Evolutionary conservation across 2,113 vertebrate species (phyloP).

Genomic region (Labrus mixtus): DNA sequence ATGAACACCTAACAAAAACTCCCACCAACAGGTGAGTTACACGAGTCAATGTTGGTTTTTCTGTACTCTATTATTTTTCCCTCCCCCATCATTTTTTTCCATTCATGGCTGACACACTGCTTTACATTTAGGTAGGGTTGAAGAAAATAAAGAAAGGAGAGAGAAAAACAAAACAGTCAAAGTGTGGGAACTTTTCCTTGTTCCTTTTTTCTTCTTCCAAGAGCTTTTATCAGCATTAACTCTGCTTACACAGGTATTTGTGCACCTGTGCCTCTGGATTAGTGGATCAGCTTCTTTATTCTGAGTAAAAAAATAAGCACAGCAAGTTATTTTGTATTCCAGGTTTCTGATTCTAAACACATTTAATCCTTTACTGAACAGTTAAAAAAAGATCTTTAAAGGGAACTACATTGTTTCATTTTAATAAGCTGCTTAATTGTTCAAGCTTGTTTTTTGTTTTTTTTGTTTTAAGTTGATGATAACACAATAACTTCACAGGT

Average conservation of each 20-base stretch:
- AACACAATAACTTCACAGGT: not conserved
- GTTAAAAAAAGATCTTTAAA: constrained; percentile 40
- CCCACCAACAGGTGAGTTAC: constrained; percentile 84
- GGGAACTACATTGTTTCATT: constrained; percentile 19
- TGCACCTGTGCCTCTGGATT: constrained; percentile 81
- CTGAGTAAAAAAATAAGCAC: constrained; percentile 62
- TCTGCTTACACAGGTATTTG: constrained; percentile 79
- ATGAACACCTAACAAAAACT: constrained; percentile 84
- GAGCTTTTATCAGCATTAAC: constrained; percentile 83
- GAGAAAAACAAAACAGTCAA: constrained; percentile 80
- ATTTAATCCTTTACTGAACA: constrained; percentile 56
- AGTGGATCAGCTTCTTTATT: constrained; percentile 67
- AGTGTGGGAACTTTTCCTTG: constrained; percentile 84
- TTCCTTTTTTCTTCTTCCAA: constrained; percentile 77
- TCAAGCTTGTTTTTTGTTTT: constrained; percentile 10
- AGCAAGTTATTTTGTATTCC: constrained; percentile 57
- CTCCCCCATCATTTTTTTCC: constrained; percentile 54
- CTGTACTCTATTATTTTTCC: constrained; percentile 52
- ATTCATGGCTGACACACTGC: constrained; percentile 77
- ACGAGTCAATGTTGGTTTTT: constrained; percentile 82
- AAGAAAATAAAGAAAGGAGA: constrained; percentile 69
- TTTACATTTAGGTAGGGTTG: constrained; percentile 76
- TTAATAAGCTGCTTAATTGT: constrained; percentile 30
- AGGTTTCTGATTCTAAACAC: constrained; percentile 57
- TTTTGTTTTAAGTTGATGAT: not conserved